These are phyloP conservation scores for Chaetophractus vellerosus DNA, from an alignment of 2,797 vertebrate genomes.

Conservation along the genomic window DNA sequence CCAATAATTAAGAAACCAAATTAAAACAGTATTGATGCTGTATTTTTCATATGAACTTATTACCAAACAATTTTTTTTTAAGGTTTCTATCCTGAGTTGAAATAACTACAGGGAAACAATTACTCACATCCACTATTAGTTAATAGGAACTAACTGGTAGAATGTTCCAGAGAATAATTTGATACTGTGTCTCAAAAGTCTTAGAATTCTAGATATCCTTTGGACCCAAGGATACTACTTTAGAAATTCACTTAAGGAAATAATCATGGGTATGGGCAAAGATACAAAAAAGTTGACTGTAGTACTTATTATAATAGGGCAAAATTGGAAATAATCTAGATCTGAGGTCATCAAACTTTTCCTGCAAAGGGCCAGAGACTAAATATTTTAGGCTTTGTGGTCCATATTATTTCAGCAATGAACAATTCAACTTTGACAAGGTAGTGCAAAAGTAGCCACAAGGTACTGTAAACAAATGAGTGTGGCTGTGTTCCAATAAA, in stretches of 20 bases:
- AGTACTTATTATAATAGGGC: neutral
- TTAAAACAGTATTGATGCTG: neutral
- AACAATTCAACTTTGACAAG: neutral
- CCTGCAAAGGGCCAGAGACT: neutral
- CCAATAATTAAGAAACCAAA: slow-evolving; percentile 55
- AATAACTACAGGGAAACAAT: slow-evolving; percentile 38
- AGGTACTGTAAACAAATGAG: neutral
- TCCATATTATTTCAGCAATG: neutral
- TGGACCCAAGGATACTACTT: neutral
- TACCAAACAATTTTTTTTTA: slow-evolving; percentile 50
- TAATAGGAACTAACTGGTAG: neutral
- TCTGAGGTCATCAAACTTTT: neutral
- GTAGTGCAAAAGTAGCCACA: neutral
- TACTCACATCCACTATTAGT: neutral
- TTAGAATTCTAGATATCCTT: neutral
- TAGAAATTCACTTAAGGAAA: slow-evolving; percentile 44
- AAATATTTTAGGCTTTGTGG: neutral
- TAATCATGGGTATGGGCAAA: neutral
- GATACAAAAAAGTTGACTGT: neutral
- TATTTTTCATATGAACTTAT: slow-evolving; percentile 41
- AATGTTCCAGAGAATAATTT: neutral
- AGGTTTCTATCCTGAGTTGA: neutral
- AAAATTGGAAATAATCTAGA: slow-evolving; percentile 50
- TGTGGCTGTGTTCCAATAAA: neutral
- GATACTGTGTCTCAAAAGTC: neutral